Base-by-base conservation (phyloP, 2,888 invertebrate species). In the Antitype chi region DNA sequence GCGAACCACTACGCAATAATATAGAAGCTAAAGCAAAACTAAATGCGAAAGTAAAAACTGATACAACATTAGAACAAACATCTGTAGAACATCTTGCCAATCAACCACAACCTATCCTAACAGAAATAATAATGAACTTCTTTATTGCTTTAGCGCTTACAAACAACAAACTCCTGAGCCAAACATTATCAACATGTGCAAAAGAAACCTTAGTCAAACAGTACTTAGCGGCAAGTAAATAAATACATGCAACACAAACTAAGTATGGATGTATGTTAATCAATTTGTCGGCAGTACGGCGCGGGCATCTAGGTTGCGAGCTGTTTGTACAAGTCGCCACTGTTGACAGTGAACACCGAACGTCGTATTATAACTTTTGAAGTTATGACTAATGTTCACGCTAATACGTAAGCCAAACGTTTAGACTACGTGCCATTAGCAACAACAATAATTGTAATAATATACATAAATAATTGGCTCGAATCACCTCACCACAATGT, bases 261-360 rank as follows among this genome's bases (percentile, higher is more conserved):
- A 64, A 72, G 83, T 71, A 72, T 57, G 74, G 76, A 82, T 69
- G 76, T 76, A 86, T 85, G 85, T 86, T 84, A 86, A 84, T 86
- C 81, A 85, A 85, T 84, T 85, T 85, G 78, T 78, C 73, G 76
- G 68, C 55, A 84, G 75, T 68, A 73, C 60, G 74, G 64, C 77
- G 43, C 43, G 9, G 43, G 43, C 43, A 85, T 76, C 74, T 85
- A 66, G 71, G 72, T 75, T 57, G 60, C 55, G 53, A 73, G 63
- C 57, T 86, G 86, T 87, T 87, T 80, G 78, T 60, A 25, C 68
- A 76, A 86, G 78, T 70, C 69, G 72, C 84, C 75, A 66, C 64
- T 84, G 86, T 86, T 88, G 84, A 82, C 82, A 78, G 57, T 68
- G 77, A 85, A 79, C 76, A 75, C 74, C 73, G 38, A 78, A 85